A percentile compares a stretch with the other conserved stretches of the same genome.
phyloP scores from a whole-genome alignment of 35 echinoderm and acorn worm genomes.

The Apostichopus parvimensis region DNA sequence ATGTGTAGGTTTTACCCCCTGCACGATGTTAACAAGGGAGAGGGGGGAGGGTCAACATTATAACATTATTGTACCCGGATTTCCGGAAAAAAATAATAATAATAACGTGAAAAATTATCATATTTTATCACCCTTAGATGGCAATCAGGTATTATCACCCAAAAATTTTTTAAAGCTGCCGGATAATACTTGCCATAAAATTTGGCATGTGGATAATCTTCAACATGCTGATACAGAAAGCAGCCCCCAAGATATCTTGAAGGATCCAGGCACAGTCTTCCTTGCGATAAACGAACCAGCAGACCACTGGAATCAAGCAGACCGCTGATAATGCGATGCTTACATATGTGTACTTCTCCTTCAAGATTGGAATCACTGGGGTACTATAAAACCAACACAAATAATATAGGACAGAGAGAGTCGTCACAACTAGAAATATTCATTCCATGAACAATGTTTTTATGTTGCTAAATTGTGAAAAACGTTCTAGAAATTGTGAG shows the following conservation, averaged over 20 bases:
- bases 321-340: conserved; percentile 61
- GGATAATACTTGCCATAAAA: conserved; percentile 81
- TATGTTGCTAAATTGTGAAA: too few relatives aligned
- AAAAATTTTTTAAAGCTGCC: neutral
- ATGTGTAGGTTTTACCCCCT: too few relatives aligned
- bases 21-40: too few relatives aligned
- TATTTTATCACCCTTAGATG: too few relatives aligned
- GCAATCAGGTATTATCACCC: too few relatives aligned
- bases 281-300: conserved; percentile 90
- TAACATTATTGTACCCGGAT: neutral
- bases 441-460: too few relatives aligned
- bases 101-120: neutral
- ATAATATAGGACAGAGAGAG: too few relatives aligned
- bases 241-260: conserved; percentile 79
- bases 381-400: conserved; percentile 7
- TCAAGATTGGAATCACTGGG: conserved; percentile 35
- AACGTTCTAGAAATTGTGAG: too few relatives aligned
- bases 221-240: conserved; percentile 86
- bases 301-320: conserved; percentile 69
- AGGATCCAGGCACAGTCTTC: conserved; percentile 93
- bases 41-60: neutral
- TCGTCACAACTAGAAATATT: too few relatives aligned
- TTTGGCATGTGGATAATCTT: conserved; percentile 77
- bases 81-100: neutral
- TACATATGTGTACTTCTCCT: conserved; percentile 30